Evolutionary conservation across 2,797 vertebrate species (phyloP), one percentile per base, ranked within the genome.

Genomic region (Paratrypauchen microcephalus): DNA sequence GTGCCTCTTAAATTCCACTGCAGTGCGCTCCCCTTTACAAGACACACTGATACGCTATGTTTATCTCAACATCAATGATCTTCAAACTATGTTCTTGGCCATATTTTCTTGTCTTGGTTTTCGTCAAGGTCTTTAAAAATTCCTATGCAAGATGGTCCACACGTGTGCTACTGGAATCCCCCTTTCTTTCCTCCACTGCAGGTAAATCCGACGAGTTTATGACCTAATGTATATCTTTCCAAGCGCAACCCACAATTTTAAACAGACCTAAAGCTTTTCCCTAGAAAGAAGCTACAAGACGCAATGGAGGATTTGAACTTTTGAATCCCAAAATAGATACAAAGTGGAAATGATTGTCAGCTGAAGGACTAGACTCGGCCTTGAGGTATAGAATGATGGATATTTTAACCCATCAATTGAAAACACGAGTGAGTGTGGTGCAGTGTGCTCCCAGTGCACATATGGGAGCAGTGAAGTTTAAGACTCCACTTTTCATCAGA

Each of bases 81-180:
- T 78, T 73, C 55, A 59, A 36, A 8, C 6, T 0, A 5, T 6
- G 24, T 62, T 45, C 32, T 73, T 41, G 65, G 18, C 2, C 47
- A 55, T 72, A 67, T n/a, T 21, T 74, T 78, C 66, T 36, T 58
- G 48, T 39, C 41, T 8, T 24, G 23, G 60, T 75, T 59, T 68
- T 58, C 67, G 50, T 30, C 76, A 79, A 84, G 65, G 63, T 72
- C 57, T 69, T 69, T 56, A 19, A 60, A 66, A 79, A 87, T 81
- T 78, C 81, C 74, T 78, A 57, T 26, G 11, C 63, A 81, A 85
- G 75, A 87, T 84, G 82, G 80, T 73, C 48, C 69, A 63, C 89
- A 83, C 73, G 82, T 87, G 83, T 82, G 74, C 81, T 69, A 76
- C 75, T 75, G 75, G 72, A 76, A 67, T 68, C 64, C 72, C 64